Conservation (phyloP, 2,888 invertebrate genomes). For the Protophormia terraenovae region DNA sequence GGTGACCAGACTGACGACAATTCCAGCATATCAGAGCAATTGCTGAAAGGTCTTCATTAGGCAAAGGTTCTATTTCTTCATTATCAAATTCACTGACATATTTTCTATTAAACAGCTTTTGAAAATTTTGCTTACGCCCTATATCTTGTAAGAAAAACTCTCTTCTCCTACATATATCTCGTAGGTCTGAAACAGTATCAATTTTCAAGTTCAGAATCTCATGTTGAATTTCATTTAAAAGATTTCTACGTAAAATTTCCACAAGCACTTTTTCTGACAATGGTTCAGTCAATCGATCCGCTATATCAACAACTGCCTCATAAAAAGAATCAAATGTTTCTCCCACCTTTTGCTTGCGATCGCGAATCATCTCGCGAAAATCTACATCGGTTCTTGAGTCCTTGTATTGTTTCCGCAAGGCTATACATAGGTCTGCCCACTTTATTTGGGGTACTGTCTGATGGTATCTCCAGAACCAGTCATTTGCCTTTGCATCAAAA, state of each 20-base stretch:
- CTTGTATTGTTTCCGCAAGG: slow-evolving; percentile 39
- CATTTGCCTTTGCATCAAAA: slow-evolving; percentile 46
- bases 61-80: too few relatives aligned
- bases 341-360: slow-evolving; percentile 28
- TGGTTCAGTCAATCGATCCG: slow-evolving; percentile 9
- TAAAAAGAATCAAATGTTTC: slow-evolving; percentile 55
- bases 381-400: slow-evolving; percentile 51
- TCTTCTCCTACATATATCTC: slow-evolving; percentile 22
- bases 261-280: slow-evolving; percentile 17
- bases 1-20: background rate
- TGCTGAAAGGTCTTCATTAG: background rate
- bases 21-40: slow-evolving; percentile 19
- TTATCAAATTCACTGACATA: background rate
- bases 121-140: background rate
- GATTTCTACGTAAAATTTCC: slow-evolving; percentile 29
- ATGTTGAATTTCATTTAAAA: slow-evolving; percentile 38
- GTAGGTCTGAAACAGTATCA: slow-evolving; percentile 6
- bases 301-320: slow-evolving; percentile 31
- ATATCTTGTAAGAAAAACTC: slow-evolving; percentile 31
- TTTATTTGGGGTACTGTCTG: slow-evolving; percentile 5
- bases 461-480: slow-evolving; percentile 59
- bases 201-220: slow-evolving; percentile 37
- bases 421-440: slow-evolving; percentile 37
- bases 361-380: slow-evolving; percentile 36
- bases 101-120: too few relatives aligned